A percentile compares a stretch with the other conserved stretches of the same genome.
phyloP scores from a whole-genome alignment of 2,888 invertebrate species.

The Graphium colonna region DNA sequence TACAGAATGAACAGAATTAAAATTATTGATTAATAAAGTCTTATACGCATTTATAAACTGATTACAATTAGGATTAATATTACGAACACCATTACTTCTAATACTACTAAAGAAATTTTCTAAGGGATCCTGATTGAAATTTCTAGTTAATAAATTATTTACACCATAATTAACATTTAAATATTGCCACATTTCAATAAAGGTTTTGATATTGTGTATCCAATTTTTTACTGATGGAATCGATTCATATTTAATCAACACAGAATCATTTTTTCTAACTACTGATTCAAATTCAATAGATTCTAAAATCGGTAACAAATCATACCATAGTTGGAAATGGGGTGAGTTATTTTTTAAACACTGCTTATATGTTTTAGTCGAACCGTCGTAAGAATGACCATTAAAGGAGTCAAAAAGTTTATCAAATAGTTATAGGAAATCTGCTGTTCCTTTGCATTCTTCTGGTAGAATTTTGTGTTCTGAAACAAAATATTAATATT shows the following conservation, averaged over 20 bases:
- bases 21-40: conserved; percentile 18
- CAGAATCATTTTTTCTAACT: too few species aligned
- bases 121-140: conserved; percentile 28
- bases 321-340: conserved; percentile 13
- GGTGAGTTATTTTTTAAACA: conserved; percentile 15
- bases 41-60: conserved; percentile 16
- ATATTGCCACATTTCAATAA: conserved; percentile 15
- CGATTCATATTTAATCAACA: too few species aligned
- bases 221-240: conserved; percentile 18
- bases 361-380: too few species aligned
- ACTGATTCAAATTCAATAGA: not conserved
- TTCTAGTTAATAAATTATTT: conserved; percentile 18
- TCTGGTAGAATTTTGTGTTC: not conserved
- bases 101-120: conserved; percentile 28
- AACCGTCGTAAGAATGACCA: conserved; percentile 16
- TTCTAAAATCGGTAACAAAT: conserved; percentile 11
- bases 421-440: not conserved
- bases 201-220: conserved; percentile 16
- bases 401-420: conserved; percentile 18
- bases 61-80: conserved; percentile 15
- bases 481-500: not conserved
- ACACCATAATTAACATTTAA: conserved; percentile 2
- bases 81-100: conserved; percentile 22
- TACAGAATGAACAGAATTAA: conserved; percentile 15
- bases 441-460: not conserved